phyloP scores from a whole-genome alignment of 2,113 vertebrate genomes.

The Carassius auratus region DNA sequence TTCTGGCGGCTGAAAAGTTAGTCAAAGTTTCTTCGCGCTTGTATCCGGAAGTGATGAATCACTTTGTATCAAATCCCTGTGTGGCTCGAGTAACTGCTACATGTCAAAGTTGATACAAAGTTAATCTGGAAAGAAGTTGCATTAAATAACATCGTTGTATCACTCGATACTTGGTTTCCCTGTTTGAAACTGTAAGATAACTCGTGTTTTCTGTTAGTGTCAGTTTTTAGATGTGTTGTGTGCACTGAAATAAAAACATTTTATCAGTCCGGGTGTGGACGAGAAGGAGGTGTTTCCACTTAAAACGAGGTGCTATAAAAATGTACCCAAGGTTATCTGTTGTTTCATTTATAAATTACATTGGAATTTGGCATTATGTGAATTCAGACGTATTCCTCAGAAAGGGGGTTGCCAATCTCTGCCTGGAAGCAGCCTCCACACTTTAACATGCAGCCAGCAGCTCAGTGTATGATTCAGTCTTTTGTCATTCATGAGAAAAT shows the following conservation, averaged over 20 bases:
- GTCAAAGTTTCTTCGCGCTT: background rate
- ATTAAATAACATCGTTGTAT: background rate
- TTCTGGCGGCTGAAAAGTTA: background rate
- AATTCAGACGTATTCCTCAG: background rate
- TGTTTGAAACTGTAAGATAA: background rate
- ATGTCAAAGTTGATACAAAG: slow-evolving; percentile 23
- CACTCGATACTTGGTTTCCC: background rate
- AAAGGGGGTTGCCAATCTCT: background rate
- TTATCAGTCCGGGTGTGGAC: slow-evolving; percentile 44
- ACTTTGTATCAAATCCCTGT: background rate
- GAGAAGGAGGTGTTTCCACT: background rate
- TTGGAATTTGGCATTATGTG: background rate
- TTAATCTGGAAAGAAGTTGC: background rate
- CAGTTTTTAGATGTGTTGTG: background rate
- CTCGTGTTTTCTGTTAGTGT: background rate
- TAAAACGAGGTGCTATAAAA: background rate
- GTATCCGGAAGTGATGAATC: slow-evolving; percentile 14
- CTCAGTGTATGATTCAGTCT: background rate
- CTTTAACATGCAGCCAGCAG: background rate
- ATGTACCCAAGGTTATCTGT: background rate
- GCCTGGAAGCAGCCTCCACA: background rate
- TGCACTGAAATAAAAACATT: background rate
- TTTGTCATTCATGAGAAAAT: background rate
- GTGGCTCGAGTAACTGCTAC: background rate
- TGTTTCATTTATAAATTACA: background rate